Evolutionary conservation across 2,797 vertebrate species (phyloP).

Genomic region (Nyctibius grandis): DNA sequence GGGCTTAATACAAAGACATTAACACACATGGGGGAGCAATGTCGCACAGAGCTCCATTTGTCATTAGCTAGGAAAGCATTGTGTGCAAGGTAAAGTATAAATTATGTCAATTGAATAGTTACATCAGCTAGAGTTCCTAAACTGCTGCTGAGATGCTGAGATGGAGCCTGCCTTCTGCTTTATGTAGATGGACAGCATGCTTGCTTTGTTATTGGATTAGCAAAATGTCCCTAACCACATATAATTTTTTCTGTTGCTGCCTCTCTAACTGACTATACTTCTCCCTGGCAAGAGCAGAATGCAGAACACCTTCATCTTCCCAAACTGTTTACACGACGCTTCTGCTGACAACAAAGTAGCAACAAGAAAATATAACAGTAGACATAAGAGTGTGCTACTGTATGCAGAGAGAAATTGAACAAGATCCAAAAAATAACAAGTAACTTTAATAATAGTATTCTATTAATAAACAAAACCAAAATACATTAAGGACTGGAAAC

Average conservation of each 20-base stretch:
- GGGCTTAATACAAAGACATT: neutral
- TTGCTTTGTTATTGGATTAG: neutral
- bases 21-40: neutral
- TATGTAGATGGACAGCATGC: accelerated
- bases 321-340: neutral
- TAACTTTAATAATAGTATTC: neutral
- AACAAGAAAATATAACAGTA: neutral
- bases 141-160: neutral
- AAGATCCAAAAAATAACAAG: neutral
- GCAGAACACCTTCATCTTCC: neutral
- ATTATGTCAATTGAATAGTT: neutral
- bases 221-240: neutral
- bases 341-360: neutral
- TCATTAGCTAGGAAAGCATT: neutral
- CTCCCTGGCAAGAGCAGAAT: neutral
- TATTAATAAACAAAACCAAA: neutral
- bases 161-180: neutral
- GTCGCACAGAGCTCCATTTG: neutral
- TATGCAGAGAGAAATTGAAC: neutral
- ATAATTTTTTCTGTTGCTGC: neutral
- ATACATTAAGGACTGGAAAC: neutral
- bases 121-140: neutral
- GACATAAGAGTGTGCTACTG: neutral
- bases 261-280: neutral
- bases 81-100: neutral